phyloP scores from a whole-genome alignment of 2,113 vertebrate genomes.

The Prunella fulvescens region DNA sequence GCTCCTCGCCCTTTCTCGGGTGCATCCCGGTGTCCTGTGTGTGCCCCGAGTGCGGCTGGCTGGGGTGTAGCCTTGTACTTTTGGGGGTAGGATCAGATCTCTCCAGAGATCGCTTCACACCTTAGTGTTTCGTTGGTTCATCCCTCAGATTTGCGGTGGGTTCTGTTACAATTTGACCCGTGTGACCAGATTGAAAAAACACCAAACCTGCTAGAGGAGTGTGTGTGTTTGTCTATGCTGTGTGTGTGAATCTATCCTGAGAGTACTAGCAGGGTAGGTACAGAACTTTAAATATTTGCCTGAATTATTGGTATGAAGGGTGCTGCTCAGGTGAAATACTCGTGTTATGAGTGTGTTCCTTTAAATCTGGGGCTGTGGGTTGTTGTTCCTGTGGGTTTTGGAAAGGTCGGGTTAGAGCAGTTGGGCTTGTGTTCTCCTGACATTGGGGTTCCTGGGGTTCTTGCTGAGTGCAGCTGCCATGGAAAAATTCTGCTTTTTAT shows the following conservation, averaged over 20 bases:
- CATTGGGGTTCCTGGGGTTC: background rate
- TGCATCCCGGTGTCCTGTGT: accelerated
- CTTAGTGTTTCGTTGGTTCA: accelerated
- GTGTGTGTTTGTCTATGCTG: accelerated
- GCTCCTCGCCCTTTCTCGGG: accelerated
- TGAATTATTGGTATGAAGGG: background rate
- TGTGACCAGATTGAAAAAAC: background rate
- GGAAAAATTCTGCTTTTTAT: background rate
- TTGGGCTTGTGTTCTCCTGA: background rate
- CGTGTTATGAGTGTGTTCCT: accelerated
- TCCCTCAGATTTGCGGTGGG: accelerated
- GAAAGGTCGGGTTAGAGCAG: background rate
- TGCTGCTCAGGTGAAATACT: background rate
- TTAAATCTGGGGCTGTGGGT: background rate
- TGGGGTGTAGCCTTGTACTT: accelerated
- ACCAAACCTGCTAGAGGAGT: accelerated
- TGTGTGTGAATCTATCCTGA: background rate
- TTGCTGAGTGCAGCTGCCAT: background rate
- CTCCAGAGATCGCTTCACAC: background rate
- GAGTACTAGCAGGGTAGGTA: background rate
- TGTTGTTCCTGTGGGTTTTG: background rate
- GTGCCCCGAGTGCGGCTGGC: accelerated
- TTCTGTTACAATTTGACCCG: accelerated
- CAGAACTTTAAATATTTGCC: background rate
- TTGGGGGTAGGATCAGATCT: no score